These are phyloP conservation scores for Phocoena phocoena DNA, from an alignment of 2,113 vertebrate genomes.

Conservation along the genomic window DNA sequence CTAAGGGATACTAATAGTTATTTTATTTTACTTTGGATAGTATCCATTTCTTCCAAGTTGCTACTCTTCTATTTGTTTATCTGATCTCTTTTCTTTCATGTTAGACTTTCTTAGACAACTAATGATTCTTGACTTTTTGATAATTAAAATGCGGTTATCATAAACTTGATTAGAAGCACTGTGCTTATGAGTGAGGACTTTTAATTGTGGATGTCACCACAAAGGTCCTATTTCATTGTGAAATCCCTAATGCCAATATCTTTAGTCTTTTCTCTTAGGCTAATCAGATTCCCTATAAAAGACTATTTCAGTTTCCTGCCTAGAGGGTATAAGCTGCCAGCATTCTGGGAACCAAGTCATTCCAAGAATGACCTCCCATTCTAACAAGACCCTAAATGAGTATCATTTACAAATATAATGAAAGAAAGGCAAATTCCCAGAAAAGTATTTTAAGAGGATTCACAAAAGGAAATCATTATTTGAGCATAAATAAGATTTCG, in stretches of 20 bases:
- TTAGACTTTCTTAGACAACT: not conserved
- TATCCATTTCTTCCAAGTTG: not conserved
- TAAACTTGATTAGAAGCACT: not conserved
- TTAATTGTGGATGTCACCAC: not conserved
- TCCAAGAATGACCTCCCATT: constrained; percentile 1
- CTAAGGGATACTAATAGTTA: not conserved
- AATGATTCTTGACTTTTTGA: not conserved
- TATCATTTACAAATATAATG: not conserved
- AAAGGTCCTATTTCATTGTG: not conserved
- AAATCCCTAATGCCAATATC: not conserved
- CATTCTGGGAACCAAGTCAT: not conserved
- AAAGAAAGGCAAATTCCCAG: not conserved
- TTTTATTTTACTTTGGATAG: not conserved
- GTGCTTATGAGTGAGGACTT: not conserved
- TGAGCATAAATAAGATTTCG: not conserved
- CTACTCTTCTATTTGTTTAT: not conserved
- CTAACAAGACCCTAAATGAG: not conserved
- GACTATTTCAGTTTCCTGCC: not conserved
- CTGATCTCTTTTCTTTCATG: not conserved
- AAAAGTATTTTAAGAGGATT: not conserved
- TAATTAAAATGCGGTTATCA: not conserved
- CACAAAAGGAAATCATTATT: not conserved
- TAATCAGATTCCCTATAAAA: not conserved
- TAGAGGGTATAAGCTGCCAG: not conserved
- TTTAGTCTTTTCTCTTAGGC: not conserved